Evolutionary conservation across 2,113 vertebrate species (phyloP), one percentile per base, ranked within the genome.

Genomic region (Salvelinus namaycush): DNA sequence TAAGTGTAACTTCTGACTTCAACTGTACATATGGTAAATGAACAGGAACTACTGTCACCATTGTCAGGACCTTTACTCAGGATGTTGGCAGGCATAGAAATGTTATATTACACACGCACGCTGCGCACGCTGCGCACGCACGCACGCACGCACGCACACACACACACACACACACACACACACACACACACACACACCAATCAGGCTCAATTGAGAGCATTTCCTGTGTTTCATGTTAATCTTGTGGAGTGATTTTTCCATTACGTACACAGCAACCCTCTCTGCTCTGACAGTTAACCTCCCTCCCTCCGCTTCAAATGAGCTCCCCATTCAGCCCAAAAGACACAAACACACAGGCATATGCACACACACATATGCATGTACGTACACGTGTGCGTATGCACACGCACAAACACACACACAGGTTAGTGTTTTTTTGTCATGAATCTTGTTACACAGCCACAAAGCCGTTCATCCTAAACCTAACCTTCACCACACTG

Each of bases 151-250:
- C 51, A 57, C 51, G 1, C 75, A 75, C 22, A 62, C 77, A 79
- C 49, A 70, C 74, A 66, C 60, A 81, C 75, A 85, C 66, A 85
- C n/a, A 74, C 72, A 79, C 68, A 75, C 44, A 73, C 69, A 64
- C 69, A 68, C 62, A 76, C 73, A 75, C 22, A 60, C 65, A 74
- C 8, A 49, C 34, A 59, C 92, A 34, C 31, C 59, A 96, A 95
- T 95, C 92, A 96, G 90, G 84, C 90, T 83, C 82, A 88, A 93
- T 90, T 94, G 91, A 94, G 93, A 95, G 94, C 94, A 96, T 95
- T 98, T 97, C 96, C 96, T 96, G 95, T 94, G 93, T 93, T 95
- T 94, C 83, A 78, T 88, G 86, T 85, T 89, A 93, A 94, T 92
- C 89, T 82, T 84, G 83, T 66, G 22, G 87, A 93, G 93, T 91